A percentile compares a stretch with the other conserved stretches of the same genome.
Evolutionary conservation across 2,797 vertebrate genomes (phyloP).

Genomic region (Gadopsis bispinosus): DNA sequence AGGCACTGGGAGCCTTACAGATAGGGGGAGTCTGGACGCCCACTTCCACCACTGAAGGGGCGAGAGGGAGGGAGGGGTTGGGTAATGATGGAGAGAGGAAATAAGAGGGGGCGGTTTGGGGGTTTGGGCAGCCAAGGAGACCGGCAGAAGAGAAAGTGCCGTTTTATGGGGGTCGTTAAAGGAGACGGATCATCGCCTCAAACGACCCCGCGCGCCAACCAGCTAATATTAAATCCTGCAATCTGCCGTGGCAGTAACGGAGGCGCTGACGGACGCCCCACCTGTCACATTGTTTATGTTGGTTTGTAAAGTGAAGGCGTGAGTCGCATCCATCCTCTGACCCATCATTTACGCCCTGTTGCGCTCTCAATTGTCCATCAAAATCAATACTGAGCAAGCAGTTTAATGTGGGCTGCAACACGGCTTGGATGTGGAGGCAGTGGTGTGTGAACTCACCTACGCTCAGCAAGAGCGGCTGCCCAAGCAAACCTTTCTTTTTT

Average conservation of each 20-base stretch:
- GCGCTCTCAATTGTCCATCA: constrained; percentile 66
- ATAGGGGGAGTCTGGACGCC: constrained; percentile 46
- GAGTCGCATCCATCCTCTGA: constrained; percentile 68
- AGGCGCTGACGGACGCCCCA: constrained; percentile 66
- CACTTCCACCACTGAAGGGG: constrained; percentile 37
- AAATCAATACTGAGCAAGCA: constrained; percentile 68
- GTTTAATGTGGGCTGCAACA: constrained; percentile 49
- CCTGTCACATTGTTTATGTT: constrained; percentile 75
- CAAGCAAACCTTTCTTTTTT: neutral
- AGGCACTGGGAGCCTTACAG: constrained; percentile 33
- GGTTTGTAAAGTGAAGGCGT: constrained; percentile 68
- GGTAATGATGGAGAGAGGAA: constrained; percentile 39
- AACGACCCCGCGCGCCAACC: constrained; percentile 68
- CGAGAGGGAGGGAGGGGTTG: neutral
- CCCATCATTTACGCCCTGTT: constrained; percentile 74
- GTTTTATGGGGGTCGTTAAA: constrained; percentile 79
- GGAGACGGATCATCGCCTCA: constrained; percentile 79
- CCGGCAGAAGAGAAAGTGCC: constrained; percentile 54
- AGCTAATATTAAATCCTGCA: constrained; percentile 76
- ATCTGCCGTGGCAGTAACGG: constrained; percentile 58
- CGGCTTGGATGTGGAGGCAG: constrained; percentile 9
- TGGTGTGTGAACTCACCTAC: constrained; percentile 22
- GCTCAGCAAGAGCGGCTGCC: neutral
- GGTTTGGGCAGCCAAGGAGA: constrained; percentile 44
- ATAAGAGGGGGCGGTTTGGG: constrained; percentile 27